Base-by-base conservation (phyloP, 2,797 vertebrate genomes). In the Cottoperca gobio region DNA sequence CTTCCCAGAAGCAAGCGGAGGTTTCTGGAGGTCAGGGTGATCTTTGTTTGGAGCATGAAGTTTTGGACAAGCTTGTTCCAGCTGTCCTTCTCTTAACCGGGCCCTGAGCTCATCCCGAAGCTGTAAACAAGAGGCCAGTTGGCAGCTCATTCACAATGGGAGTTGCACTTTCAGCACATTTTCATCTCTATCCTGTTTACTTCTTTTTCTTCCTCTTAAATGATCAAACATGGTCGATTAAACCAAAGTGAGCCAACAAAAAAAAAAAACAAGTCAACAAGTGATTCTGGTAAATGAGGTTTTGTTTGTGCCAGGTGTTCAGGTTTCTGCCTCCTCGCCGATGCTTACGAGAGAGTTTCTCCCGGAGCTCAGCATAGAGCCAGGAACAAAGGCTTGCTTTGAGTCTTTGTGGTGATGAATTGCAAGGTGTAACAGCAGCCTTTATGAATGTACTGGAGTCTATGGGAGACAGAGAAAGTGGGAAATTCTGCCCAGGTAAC, bases 381-480 rank as follows among this genome's bases (percentile, higher is more conserved):
- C 42, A 42, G 59, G 75, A 78, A 90, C 89, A 93, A 89, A 89
- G 82, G 52, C 70, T 40, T 17, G 42, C 87, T 86, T 87, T 92
- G 61, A 92, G 71, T 78, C 78, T 79, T 54, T 69, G 62, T 57
- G 72, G 70, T 60, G 85, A 86, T 82, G 76, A 84, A 91, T 84
- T 84, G 62, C 67, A 77, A 89, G 81, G 84, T 90, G 82, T 85
- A 82, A 71, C 80, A 70, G 76, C 70, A 23, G 40, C 62, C 62
- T 83, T 49, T 85, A 10, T 76, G 63, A 37, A 50, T 48, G 23
- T 46, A 42, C 62, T 83, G 64, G 14, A 19, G n/a, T n/a, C n/a
- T 76, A 31, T 50, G 16, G 54, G 74, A 84, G 62, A 35, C 55
- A 17, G 50, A 70, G 70, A 79, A 78, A 71, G 69, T 40, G 55